phyloP scores from a whole-genome alignment of 2,888 invertebrate species.

The Linyphia triangularis region DNA sequence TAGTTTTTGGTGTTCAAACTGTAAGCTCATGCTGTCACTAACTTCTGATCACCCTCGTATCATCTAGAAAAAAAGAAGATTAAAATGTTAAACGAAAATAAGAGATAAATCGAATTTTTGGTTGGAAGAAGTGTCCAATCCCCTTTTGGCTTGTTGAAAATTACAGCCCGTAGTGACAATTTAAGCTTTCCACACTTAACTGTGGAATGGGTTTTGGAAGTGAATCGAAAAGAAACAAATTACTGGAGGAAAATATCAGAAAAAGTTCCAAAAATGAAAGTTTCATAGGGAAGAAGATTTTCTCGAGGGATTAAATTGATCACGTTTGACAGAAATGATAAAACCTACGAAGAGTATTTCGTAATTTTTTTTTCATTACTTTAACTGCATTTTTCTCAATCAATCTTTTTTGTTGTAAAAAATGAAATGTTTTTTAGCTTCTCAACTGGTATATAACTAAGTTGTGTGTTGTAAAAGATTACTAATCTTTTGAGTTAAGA shows the following conservation, averaged over 20 bases:
- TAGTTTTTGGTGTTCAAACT: too few species aligned
- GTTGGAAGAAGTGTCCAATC: neutral
- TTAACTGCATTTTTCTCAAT: neutral
- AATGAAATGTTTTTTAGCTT: neutral
- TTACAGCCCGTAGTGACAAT: conserved; percentile 49
- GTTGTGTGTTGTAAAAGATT: conserved; percentile 10
- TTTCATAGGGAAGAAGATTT: conserved; percentile 44
- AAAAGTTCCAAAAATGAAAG: conserved; percentile 16
- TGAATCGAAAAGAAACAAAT: conserved; percentile 24
- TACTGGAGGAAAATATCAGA: neutral
- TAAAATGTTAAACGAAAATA: conserved; percentile 1
- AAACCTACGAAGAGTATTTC: conserved; percentile 37
- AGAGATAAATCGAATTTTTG: neutral
- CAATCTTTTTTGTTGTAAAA: neutral
- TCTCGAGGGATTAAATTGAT: conserved; percentile 66
- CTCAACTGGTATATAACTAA: conserved; percentile 16
- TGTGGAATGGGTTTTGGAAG: conserved; percentile 48
- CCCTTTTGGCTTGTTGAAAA: conserved; percentile 30
- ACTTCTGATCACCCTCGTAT: too few species aligned
- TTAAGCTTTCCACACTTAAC: conserved; percentile 60
- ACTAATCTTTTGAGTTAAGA: conserved; percentile 16
- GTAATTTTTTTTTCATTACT: conserved; percentile 22
- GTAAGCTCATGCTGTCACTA: too few species aligned
- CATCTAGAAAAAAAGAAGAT: conserved; percentile 1
- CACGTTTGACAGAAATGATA: conserved; percentile 65